Base-by-base conservation (phyloP, 2,113 vertebrate species). In the Antennarius striatus region DNA sequence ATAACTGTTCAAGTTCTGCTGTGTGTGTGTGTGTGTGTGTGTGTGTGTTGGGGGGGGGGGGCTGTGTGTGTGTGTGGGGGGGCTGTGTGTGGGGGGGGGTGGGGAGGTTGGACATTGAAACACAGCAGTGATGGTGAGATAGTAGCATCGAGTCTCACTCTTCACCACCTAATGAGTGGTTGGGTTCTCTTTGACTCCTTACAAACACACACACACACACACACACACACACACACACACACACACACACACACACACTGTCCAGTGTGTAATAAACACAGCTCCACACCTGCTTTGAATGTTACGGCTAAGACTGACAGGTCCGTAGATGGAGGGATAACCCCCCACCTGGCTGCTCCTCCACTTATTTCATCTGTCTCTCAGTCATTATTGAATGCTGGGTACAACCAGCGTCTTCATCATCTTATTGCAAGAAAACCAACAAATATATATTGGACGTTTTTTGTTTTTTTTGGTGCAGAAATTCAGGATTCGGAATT, bases 91-190 rank as follows among this genome's bases (percentile, higher is more conserved):
- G 22, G 43, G 10, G 2, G 32, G 2, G 32, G 4, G 32, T 36
- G 32, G 22, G 11, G 52, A 5, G n/a, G 10, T 22, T 52, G 14
- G 65, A 68, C 29, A 67, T 32, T 62, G 63, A 66, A 17, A 71
- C 77, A 42, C 59, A 72, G 59, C 54, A 62, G 62, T 1, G 5
- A 73, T 6, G 46, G 58, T 56, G 69, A 76, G 86, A 87, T 81
- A 80, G 30, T 64, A 77, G 78, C 43, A 7, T 65, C 9, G 39
- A 77, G 83, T 52, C 70, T 93, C 92, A 90, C 87, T 94, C 92
- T 53, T 83, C 93, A 92, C 91, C 88, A 91, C 68, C 73, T 92
- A 92, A 93, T 94, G 91, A 92, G 85, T 69, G 76, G 80, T 76
- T 77, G 79, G 70, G 73, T 79, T 84, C 76, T 86, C 82, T 85